Base-by-base conservation (phyloP, 2,113 vertebrate genomes). In the Nematolebias whitei region DNA sequence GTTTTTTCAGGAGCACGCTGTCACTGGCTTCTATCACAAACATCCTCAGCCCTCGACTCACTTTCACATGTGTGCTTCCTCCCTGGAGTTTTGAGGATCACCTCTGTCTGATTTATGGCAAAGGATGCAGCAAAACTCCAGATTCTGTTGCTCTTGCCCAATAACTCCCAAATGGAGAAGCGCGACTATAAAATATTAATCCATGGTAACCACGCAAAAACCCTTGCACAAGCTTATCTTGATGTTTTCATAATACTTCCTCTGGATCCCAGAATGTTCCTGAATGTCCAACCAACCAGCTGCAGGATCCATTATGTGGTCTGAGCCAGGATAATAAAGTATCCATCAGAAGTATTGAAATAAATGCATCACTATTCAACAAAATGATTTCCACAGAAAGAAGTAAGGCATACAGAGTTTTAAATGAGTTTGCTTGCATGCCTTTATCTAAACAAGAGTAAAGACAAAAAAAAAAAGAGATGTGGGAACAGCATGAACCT, bases 51-150 rank as follows among this genome's bases (percentile, higher is more conserved):
- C 71, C 56, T 23, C 49, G 26, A 72, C 41, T 74, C 39, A 64
- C 61, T 76, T 85, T 71, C 45, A 71, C 78, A 85, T 76, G 64
- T 71, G 63, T 70, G 74, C 83, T 90, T 90, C 68, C 74, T 79
- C 75, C 60, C 44, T 45, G 20, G 32, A 78, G 58, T 65, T 85
- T 72, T 56, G 47, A 80, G 49, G 71, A 58, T 63, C 50, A 60
- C 68, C 44, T 59, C 61, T 67, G 63, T 59, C 32, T 83, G 87
- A 90, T 88, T 90, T 85, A 90, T 82, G 48, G 32, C 41, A 12
- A 45, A 83, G 85, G 81, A 86, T 85, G 83, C 38, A 69, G 55
- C 74, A 58, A 66, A 80, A 71, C 48, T 40, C 67, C 63, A 83
- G 75, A 57, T 35, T 71, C 20, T 61, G 48, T 58, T 59, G 49